Evolutionary conservation across 2,888 invertebrate genomes (phyloP).

Genomic region (Spodoptera littoralis): DNA sequence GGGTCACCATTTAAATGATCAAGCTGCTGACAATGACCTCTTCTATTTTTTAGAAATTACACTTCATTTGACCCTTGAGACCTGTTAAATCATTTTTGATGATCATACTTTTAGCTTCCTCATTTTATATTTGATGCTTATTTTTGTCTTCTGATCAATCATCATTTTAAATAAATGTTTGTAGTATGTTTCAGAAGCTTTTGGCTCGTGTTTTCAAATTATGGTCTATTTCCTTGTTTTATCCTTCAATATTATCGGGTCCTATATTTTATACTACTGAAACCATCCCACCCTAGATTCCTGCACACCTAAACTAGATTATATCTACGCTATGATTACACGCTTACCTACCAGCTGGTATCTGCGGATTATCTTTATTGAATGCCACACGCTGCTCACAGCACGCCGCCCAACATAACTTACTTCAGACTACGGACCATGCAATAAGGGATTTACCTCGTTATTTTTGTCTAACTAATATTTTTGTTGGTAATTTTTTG

Average conservation of each 20-base stretch:
- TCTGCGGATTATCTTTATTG: conserved; percentile 84
- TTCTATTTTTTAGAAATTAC: too few relatives aligned
- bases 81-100: too few relatives aligned
- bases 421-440: conserved; percentile 53
- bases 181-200: too few relatives aligned
- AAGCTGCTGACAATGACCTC: too few relatives aligned
- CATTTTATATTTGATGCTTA: too few relatives aligned
- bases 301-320: conserved; percentile 34
- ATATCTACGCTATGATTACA: conserved; percentile 51
- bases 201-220: background rate
- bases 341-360: conserved; percentile 57
- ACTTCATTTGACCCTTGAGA: too few relatives aligned
- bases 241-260: background rate
- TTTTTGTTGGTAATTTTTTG: conserved; percentile 42
- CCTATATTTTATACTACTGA: conserved; percentile 4
- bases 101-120: too few relatives aligned
- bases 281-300: conserved; percentile 22
- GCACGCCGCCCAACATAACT: conserved; percentile 68
- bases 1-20: conserved; percentile 5
- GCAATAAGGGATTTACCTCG: conserved; percentile 52
- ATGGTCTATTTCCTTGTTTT: background rate
- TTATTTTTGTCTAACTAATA: conserved; percentile 54
- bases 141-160: too few relatives aligned
- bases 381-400: conserved; percentile 85
- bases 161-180: too few relatives aligned